Conservation (phyloP, 2,113 vertebrate genomes). For the Malaclemys terrapin region DNA sequence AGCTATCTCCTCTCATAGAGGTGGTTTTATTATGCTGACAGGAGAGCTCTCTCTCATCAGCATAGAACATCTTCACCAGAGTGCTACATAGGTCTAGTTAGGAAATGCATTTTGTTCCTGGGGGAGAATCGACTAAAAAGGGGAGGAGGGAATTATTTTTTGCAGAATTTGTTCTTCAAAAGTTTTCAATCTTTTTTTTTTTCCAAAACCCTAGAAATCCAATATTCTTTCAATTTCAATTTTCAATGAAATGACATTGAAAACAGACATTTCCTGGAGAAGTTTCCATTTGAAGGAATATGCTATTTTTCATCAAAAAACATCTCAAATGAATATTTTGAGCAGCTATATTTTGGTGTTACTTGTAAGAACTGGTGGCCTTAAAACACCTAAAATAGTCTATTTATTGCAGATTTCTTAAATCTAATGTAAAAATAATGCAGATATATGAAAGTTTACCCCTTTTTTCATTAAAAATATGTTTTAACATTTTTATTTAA, state of each 20-base stretch:
- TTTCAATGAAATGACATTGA: neutral
- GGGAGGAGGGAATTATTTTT: neutral
- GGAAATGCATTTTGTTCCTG: neutral
- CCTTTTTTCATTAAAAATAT: neutral
- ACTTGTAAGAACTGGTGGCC: neutral
- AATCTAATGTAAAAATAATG: neutral
- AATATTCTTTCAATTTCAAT: neutral
- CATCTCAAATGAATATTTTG: neutral
- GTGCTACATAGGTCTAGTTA: neutral
- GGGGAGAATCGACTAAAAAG: too few species aligned
- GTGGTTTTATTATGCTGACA: too few species aligned
- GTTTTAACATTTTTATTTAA: neutral
- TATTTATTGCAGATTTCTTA: rapidly evolving
- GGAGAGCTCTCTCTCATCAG: too few species aligned
- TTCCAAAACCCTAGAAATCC: neutral
- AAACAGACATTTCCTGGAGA: neutral
- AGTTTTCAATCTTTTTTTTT: neutral
- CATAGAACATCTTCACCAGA: neutral
- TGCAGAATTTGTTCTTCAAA: neutral
- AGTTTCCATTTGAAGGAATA: neutral
- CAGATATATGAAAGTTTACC: neutral
- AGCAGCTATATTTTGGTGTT: neutral
- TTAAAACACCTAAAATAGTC: neutral
- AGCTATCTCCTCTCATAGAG: too few species aligned
- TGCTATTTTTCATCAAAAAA: neutral